Evolutionary conservation across 2,113 vertebrate species (phyloP).

Genomic region (Lepus europaeus): DNA sequence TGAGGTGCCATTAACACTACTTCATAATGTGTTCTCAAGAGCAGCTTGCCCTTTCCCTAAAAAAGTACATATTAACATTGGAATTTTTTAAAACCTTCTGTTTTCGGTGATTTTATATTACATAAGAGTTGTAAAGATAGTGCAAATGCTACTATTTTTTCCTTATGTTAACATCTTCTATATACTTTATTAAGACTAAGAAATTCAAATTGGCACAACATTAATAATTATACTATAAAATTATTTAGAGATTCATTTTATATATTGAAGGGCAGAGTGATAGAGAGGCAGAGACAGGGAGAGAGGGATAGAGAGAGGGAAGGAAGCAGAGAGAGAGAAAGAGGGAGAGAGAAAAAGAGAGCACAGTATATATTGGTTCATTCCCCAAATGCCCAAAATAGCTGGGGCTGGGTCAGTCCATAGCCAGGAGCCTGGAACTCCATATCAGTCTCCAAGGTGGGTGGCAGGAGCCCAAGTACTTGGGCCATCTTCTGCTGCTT

Average conservation of each 20-base stretch:
- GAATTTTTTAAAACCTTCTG: not conserved
- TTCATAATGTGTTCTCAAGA: not conserved
- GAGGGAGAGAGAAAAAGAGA: too few relatives aligned
- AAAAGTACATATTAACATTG: not conserved
- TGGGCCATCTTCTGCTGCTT: too few relatives aligned
- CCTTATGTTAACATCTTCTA: not conserved
- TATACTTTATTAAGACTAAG: not conserved
- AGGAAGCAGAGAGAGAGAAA: too few relatives aligned
- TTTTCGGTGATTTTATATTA: not conserved
- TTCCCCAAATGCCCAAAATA: too few relatives aligned
- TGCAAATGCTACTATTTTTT: not conserved
- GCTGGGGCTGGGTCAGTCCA: too few relatives aligned
- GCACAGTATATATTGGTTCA: too few relatives aligned
- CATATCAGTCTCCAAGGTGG: too few relatives aligned
- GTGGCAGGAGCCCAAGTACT: too few relatives aligned
- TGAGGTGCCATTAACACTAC: not conserved
- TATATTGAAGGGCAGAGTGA: too few relatives aligned
- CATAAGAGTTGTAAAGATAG: not conserved
- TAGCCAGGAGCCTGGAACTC: too few relatives aligned
- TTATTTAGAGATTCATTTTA: not conserved
- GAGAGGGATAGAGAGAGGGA: too few relatives aligned
- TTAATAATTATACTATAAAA: not conserved
- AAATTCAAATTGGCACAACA: not conserved
- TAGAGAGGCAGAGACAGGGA: too few relatives aligned
- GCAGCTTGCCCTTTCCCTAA: not conserved